Base-by-base conservation (phyloP, 2,888 invertebrate genomes). In the Callyntrura guangdongensis region DNA sequence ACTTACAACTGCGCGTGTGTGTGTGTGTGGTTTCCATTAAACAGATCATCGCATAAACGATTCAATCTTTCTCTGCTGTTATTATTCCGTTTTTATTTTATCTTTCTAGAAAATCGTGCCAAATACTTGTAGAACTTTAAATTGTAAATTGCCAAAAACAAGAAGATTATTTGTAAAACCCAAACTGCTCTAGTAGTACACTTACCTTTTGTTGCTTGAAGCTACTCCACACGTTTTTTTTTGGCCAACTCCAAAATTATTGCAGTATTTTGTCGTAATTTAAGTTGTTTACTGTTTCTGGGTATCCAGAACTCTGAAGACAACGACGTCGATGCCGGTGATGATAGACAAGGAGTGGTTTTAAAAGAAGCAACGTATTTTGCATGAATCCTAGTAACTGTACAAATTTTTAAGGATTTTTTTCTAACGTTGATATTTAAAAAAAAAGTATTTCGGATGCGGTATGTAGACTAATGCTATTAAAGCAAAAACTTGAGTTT, bases 191-290 rank as follows among this genome's bases (percentile, higher is more conserved):
- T 53, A 53, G n/a, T 9, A 53, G n/a, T 53, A 11, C 25, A 56
- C 59, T 86, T 86, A 86, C 86, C 86, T 86, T 86, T 4, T 45
- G 61, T 2, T 74, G 59, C 86, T 47, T 79, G 14, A 25, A 86
- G 67, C 74, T 36, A 69, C 69, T 77, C 77, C 86, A 77, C 86
- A 67, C 86, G 86, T 86, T 86, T 79, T 86, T 64, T 4, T 79
- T 86, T 64, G 47, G 47, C 67, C 79, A 79, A 53, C 86, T 79
- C 67, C 36, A 8, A 20, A 9, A 49, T 45, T 72, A 74, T 2
- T 74, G 47, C 22, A 49, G 53, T 59, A 3, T 1, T n/a, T 36
- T 36, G 47, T 67, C 36, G 3, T 36, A 36, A 36, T 2, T 36
- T 36, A 36, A 36, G 36, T 36, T 36, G 36, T 36, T 4, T 36